Evolutionary conservation across 2,797 vertebrate genomes (phyloP).

Genomic region (Girardinus metallicus): DNA sequence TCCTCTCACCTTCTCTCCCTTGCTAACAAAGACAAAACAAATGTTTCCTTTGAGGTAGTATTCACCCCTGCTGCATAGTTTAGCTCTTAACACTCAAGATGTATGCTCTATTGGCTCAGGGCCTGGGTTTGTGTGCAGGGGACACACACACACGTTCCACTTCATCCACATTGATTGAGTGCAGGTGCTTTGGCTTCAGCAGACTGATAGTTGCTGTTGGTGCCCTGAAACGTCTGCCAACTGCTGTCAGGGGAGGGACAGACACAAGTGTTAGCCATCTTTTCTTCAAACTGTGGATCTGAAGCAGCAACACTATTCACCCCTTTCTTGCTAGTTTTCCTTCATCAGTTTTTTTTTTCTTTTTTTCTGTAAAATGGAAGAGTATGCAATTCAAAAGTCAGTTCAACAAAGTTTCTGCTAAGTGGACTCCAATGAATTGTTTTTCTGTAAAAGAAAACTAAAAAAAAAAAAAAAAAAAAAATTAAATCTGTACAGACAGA

Average conservation of each 20-base stretch:
- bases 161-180: constrained; percentile 58
- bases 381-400: constrained; percentile 65
- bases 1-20: constrained; percentile 3
- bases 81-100: constrained; percentile 58
- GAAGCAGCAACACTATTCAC: constrained; percentile 28
- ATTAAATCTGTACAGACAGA: constrained; percentile 16
- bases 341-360: constrained; percentile 17
- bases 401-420: constrained; percentile 59
- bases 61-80: constrained; percentile 37
- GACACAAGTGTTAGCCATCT: constrained; percentile 45
- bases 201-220: constrained; percentile 49
- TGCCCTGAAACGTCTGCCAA: constrained; percentile 55
- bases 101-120: constrained; percentile 41
- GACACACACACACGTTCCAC: constrained; percentile 23
- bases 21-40: constrained; percentile 52
- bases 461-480: constrained; percentile 30
- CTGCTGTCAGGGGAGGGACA: constrained; percentile 49
- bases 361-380: constrained; percentile 10
- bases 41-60: constrained; percentile 49
- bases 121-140: constrained; percentile 31
- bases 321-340: constrained; percentile 1
- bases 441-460: constrained; percentile 60
- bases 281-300: constrained; percentile 57
- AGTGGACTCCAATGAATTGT: constrained; percentile 42
- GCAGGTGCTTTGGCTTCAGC: constrained; percentile 56